phyloP scores from a whole-genome alignment of 2,113 vertebrate species.

The Grantiella picta region DNA sequence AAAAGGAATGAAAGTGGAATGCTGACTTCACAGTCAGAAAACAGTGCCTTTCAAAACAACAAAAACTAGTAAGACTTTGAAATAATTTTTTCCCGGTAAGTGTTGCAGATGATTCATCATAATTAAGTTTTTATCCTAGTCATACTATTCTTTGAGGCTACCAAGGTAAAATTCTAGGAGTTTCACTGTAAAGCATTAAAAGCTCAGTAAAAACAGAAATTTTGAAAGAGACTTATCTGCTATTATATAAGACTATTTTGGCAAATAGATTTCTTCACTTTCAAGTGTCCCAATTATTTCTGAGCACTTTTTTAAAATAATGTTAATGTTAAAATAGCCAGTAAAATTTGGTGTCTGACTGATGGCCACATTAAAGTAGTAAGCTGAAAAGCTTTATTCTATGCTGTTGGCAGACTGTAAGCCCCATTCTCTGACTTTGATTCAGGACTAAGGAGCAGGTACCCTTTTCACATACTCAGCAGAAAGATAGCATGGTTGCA shows the following conservation, averaged over 20 bases:
- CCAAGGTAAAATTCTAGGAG: background rate
- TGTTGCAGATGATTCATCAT: background rate
- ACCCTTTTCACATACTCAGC: background rate
- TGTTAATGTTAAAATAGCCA: background rate
- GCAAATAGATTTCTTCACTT: background rate
- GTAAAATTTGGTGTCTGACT: background rate
- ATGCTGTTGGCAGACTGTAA: background rate
- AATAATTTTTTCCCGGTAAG: accelerated
- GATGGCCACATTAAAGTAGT: background rate
- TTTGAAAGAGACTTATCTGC: background rate
- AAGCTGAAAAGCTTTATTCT: background rate
- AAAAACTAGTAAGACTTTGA: background rate
- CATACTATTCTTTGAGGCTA: background rate
- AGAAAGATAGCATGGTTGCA: background rate
- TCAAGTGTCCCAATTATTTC: background rate
- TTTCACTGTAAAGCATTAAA: background rate
- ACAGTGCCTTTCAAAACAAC: background rate
- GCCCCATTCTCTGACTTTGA: background rate
- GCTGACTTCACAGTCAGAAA: background rate
- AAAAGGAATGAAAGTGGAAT: background rate
- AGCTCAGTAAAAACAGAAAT: background rate
- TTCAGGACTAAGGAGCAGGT: background rate
- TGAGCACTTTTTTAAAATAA: background rate
- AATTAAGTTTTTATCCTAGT: background rate
- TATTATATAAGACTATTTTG: background rate